Evolutionary conservation across 2,797 vertebrate genomes (phyloP), one percentile per base, ranked within the genome.

Genomic region (Cichlasoma orientale): DNA sequence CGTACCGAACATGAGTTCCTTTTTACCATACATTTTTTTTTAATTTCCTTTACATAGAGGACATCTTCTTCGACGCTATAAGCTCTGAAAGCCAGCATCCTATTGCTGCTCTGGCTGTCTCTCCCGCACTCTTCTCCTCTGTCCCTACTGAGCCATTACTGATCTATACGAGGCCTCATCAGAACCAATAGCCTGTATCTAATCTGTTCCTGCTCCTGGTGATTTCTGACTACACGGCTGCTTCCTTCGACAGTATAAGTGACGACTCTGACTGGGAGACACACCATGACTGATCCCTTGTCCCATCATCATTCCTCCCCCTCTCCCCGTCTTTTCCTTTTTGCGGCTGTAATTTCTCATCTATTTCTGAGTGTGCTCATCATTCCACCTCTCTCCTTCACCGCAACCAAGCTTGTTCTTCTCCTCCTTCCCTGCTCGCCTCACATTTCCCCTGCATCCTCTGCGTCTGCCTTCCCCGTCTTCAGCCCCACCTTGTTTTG

Each of bases 121-220:
- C 77, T 74, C 38, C 56, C 14, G 5, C 57, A 61, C 75, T 69
- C 59, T 79, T 29, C 44, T 36, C 70, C 76, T 82, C 69, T 2
- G 56, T 87, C 82, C 82, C 80, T 44, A 74, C 86, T 87, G 86
- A 90, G 83, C 84, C 87, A 83, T 92, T 75, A 86, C 88, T 82
- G 91, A 92, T 89, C 87, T 85, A 86, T 78, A 82, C 72, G 56
- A 86, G 87, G 81, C 77, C 83, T 87, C 90, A 91, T 92, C 90
- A 90, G 82, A 90, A 77, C 83, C 88, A 90, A 89, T 88, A 79
- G 88, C 75, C 87, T 85, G 87, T 77, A 83, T 91, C 90, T 92
- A 91, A 91, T 90, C 89, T 90, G 74, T 71, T 88, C 77, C 85
- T 82, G 87, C 78, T 86, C 87, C 82, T 77, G 84, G 82, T 88